Percentiles rank a stretch among this genome's conserved stretches.
Evolutionary conservation across 1,140 invertebrate species (phyloP).

Genomic region (Lasaia peninsularis): DNA sequence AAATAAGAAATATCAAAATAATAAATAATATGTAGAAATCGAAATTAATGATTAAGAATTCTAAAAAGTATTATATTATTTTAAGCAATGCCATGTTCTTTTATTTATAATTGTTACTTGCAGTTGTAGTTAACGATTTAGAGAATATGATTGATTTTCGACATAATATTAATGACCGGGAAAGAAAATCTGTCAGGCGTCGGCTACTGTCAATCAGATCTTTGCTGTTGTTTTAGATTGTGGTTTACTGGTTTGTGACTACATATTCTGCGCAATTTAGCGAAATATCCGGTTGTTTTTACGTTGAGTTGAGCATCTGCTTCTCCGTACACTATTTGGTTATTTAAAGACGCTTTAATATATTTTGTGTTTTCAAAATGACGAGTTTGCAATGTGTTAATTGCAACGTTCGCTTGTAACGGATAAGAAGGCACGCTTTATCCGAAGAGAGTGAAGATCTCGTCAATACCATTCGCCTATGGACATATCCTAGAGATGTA

Average conservation of each 20-base stretch:
- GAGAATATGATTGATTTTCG: too few relatives aligned
- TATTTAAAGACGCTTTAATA: conserved; percentile 20
- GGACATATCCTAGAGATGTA: conserved; percentile 23
- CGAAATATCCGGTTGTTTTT: conserved; percentile 13
- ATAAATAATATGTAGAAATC: not conserved
- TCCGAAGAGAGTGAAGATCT: conserved; percentile 18
- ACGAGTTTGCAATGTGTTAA: conserved; percentile 22
- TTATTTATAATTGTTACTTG: too few relatives aligned
- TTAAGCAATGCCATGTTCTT: too few relatives aligned
- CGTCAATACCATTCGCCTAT: conserved; percentile 17
- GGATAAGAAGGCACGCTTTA: conserved; percentile 19
- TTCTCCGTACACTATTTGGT: conserved; percentile 14
- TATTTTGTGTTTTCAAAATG: conserved; percentile 13
- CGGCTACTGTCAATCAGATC: too few relatives aligned
- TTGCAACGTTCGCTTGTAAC: conserved; percentile 18
- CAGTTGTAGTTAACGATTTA: too few relatives aligned
- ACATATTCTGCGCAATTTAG: conserved; percentile 17
- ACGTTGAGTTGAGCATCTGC: conserved; percentile 21
- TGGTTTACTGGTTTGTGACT: conserved; percentile 14
- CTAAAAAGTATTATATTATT: not conserved
- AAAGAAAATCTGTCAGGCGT: too few relatives aligned
- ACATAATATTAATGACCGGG: too few relatives aligned
- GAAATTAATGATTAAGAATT: not conserved
- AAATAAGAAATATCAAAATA: not conserved
- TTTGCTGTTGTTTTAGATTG: conserved; percentile 17